A percentile compares a stretch with the other conserved stretches of the same genome.
These are phyloP conservation scores for Euzophera pinguis DNA, from an alignment of 2,888 invertebrate genomes.

Conservation along the genomic window DNA sequence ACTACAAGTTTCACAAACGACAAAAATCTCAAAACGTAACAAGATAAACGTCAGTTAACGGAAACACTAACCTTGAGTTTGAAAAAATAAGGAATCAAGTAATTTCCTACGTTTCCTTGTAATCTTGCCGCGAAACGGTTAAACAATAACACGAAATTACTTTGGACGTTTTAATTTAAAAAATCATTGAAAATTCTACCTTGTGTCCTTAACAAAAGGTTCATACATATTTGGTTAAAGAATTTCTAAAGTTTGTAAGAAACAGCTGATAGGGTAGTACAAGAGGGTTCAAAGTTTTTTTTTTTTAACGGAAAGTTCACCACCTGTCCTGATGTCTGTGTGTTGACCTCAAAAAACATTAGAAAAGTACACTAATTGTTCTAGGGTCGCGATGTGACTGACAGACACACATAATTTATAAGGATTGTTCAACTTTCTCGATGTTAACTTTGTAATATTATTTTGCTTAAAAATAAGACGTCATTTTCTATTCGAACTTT, in stretches of 20 bases:
- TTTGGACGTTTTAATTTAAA: background rate
- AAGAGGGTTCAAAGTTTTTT: conserved; percentile 19
- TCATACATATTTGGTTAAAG: background rate
- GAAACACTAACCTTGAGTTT: background rate
- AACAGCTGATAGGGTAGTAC: conserved; percentile 12
- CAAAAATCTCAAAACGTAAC: background rate
- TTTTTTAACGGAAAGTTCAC: conserved; percentile 37
- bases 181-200: background rate
- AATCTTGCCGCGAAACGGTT: conserved; percentile 7
- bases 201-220: background rate
- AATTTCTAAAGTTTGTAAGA: background rate
- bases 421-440: background rate
- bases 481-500: no score
- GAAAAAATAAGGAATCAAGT: conserved; percentile 11
- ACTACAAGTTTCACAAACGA: no score
- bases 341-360: conserved; percentile 17
- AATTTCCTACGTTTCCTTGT: conserved; percentile 10
- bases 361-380: conserved; percentile 10
- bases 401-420: background rate
- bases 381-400: background rate
- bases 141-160: conserved; percentile 8
- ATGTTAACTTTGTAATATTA: background rate
- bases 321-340: conserved; percentile 21
- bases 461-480: no score
- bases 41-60: background rate